Evolutionary conservation across 2,888 invertebrate genomes (phyloP).

Genomic region (Lasioglossum calceatum): DNA sequence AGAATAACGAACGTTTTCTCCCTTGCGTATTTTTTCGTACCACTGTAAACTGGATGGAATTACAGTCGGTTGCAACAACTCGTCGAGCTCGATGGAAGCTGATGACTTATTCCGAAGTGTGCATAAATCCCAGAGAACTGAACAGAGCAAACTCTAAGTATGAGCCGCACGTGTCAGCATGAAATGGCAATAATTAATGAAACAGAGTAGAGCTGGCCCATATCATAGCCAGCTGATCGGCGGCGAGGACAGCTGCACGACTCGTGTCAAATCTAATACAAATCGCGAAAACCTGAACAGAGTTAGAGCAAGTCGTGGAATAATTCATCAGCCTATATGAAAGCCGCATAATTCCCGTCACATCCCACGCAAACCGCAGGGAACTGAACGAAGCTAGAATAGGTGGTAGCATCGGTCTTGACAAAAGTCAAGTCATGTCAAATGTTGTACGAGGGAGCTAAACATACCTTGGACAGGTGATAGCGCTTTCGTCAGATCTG

Average conservation of each 20-base stretch:
- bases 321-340: background rate
- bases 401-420: background rate
- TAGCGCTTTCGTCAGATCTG: background rate
- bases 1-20: background rate
- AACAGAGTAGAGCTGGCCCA: background rate
- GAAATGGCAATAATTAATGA: background rate
- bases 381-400: background rate
- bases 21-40: background rate
- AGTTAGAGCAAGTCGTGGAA: background rate
- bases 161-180: background rate
- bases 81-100: background rate
- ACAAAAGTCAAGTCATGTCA: background rate
- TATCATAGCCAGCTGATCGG: background rate
- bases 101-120: background rate
- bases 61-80: background rate
- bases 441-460: background rate
- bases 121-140: background rate
- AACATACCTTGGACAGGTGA: background rate
- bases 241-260: background rate
- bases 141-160: background rate
- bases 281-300: background rate
- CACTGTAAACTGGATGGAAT: background rate
- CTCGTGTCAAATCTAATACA: background rate
- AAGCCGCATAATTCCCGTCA: background rate
- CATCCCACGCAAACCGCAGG: background rate